Conservation (phyloP, 2,888 invertebrate genomes). For the Perizoma flavofasciatum region DNA sequence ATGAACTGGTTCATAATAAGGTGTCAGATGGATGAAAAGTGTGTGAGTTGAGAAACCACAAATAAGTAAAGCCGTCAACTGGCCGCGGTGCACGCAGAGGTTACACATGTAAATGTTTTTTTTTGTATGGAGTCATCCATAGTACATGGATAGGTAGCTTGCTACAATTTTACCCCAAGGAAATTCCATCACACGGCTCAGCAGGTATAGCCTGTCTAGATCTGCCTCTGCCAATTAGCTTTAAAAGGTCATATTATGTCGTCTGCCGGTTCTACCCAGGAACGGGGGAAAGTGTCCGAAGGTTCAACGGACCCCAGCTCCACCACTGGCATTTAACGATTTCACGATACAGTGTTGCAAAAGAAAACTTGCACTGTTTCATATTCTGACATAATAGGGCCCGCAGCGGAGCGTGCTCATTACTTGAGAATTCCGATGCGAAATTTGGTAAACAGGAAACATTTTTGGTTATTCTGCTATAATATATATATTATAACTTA, state of each 20-base stretch:
- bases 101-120: neutral
- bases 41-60: slow-evolving; percentile 41
- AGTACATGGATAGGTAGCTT: neutral
- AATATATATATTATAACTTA: neutral
- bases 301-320: slow-evolving; percentile 42
- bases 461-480: neutral
- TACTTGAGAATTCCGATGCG: slow-evolving; percentile 4
- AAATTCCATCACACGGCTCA: neutral
- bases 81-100: neutral
- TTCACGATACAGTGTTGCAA: slow-evolving; percentile 20
- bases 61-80: slow-evolving; percentile 16
- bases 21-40: slow-evolving; percentile 37
- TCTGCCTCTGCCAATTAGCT: slow-evolving; percentile 45
- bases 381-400: slow-evolving; percentile 18
- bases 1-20: slow-evolving; percentile 40
- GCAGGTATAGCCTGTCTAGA: slow-evolving; percentile 14
- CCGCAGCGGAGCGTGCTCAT: slow-evolving; percentile 4
- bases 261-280: slow-evolving; percentile 41
- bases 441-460: neutral
- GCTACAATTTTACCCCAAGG: neutral
- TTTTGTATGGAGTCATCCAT: too few species aligned
- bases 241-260: slow-evolving; percentile 58
- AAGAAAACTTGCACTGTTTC: slow-evolving; percentile 4
- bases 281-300: slow-evolving; percentile 35
- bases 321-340: slow-evolving; percentile 32